Evolutionary conservation across 2,113 vertebrate species (phyloP).

Genomic region (Eclectus roratus): DNA sequence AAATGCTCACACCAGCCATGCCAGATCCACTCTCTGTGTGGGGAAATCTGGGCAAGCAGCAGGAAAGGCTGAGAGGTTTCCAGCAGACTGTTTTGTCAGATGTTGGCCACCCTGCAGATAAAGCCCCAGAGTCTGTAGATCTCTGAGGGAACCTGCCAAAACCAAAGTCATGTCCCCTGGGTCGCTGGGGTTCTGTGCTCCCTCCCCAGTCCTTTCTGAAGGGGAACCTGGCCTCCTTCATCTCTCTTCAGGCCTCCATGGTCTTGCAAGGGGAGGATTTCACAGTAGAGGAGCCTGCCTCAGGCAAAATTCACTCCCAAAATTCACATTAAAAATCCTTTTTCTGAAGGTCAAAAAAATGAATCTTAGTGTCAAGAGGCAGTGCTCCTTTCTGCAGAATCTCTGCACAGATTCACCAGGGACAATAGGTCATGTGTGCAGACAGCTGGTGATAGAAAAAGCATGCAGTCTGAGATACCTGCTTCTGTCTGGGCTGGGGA

Average conservation of each 20-base stretch:
- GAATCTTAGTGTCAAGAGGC: background rate
- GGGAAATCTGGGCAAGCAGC: background rate
- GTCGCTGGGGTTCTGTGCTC: background rate
- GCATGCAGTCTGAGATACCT: background rate
- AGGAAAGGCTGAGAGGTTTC: background rate
- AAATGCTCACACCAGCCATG: background rate
- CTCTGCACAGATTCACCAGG: background rate
- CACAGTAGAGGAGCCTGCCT: background rate
- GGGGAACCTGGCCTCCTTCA: background rate
- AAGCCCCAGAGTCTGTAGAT: background rate
- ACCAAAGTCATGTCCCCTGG: background rate
- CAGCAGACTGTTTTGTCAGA: slow-evolving; percentile 12
- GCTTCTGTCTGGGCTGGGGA: background rate
- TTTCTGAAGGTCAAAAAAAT: background rate
- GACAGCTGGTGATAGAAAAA: background rate
- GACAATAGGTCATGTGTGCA: background rate
- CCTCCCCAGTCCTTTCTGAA: background rate
- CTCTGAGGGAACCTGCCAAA: background rate
- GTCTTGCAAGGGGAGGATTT: background rate
- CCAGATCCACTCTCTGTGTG: background rate
- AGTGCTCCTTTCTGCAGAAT: background rate
- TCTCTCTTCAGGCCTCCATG: fast-evolving
- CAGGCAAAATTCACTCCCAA: background rate
- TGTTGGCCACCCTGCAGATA: background rate
- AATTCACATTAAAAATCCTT: background rate